phyloP scores from a whole-genome alignment of 2,888 invertebrate species.

The Chloroclysta siterata region DNA sequence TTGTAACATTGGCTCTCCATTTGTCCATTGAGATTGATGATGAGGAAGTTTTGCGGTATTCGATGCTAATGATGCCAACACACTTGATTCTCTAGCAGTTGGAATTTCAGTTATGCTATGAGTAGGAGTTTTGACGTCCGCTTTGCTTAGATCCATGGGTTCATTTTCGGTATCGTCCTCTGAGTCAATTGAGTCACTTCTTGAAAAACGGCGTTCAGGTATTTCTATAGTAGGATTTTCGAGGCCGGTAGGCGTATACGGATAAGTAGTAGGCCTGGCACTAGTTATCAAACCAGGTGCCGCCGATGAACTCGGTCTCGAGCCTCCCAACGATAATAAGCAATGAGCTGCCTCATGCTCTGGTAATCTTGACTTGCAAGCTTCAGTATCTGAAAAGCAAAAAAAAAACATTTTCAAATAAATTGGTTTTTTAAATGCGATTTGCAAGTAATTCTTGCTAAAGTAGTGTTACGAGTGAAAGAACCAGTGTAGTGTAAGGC shows the following conservation, averaged over 20 bases:
- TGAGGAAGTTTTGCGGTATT: slow-evolving; percentile 86
- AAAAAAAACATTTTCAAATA: slow-evolving; percentile 3
- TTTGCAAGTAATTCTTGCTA: too few species aligned
- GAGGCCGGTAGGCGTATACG: slow-evolving; percentile 81
- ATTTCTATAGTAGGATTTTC: slow-evolving; percentile 59
- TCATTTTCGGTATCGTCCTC: slow-evolving; percentile 79
- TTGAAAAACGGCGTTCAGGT: slow-evolving; percentile 58
- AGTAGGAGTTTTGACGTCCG: slow-evolving; percentile 63
- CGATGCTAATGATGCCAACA: slow-evolving; percentile 86
- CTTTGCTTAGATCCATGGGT: slow-evolving; percentile 81
- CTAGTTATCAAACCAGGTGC: slow-evolving; percentile 85
- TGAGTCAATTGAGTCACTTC: slow-evolving; percentile 60
- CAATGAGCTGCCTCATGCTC: slow-evolving; percentile 95
- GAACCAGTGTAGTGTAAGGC: too few species aligned
- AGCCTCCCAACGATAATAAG: slow-evolving; percentile 89
- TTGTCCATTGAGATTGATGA: slow-evolving; percentile 82
- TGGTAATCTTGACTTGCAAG: slow-evolving; percentile 88
- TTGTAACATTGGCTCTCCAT: slow-evolving; percentile 88
- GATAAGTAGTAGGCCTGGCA: slow-evolving; percentile 88
- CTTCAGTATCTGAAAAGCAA: slow-evolving; percentile 84
- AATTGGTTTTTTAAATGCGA: too few species aligned
- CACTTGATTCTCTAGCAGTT: slow-evolving; percentile 86
- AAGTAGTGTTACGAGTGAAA: too few species aligned
- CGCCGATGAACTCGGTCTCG: slow-evolving; percentile 78
- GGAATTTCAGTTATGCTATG: slow-evolving; percentile 81